phyloP scores from a whole-genome alignment of 2,113 vertebrate species.

The Orycteropus afer region DNA sequence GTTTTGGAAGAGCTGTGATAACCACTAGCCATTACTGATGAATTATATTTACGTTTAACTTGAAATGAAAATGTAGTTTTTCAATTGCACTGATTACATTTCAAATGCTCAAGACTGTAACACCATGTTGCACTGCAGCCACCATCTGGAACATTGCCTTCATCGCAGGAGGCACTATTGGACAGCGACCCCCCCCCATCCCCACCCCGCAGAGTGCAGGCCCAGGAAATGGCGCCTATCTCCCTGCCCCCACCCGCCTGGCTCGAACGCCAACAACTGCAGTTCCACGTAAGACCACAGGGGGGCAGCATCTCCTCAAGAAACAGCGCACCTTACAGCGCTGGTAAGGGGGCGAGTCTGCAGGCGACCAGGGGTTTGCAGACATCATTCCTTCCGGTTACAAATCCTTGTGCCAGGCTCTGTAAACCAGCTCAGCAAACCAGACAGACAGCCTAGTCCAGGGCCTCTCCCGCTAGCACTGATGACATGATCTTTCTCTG shows the following conservation, averaged over 20 bases:
- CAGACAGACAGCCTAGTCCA: background rate
- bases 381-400: rapidly evolving
- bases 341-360: background rate
- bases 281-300: background rate
- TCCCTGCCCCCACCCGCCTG: no score
- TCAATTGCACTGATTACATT: background rate
- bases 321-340: background rate
- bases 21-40: no score
- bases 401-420: background rate
- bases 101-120: background rate
- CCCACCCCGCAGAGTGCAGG: background rate
- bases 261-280: background rate
- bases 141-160: rapidly evolving
- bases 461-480: background rate
- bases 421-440: background rate
- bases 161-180: background rate
- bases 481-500: background rate
- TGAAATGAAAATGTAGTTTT: background rate
- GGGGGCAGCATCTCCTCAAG: constrained; percentile 28
- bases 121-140: background rate
- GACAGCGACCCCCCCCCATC: background rate
- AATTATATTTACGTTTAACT: background rate
- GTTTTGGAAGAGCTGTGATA: rapidly evolving
- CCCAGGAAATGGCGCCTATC: background rate
- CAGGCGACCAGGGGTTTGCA: background rate